phyloP scores from a whole-genome alignment of 2,113 vertebrate genomes.

The Cyanoderma ruficeps region DNA sequence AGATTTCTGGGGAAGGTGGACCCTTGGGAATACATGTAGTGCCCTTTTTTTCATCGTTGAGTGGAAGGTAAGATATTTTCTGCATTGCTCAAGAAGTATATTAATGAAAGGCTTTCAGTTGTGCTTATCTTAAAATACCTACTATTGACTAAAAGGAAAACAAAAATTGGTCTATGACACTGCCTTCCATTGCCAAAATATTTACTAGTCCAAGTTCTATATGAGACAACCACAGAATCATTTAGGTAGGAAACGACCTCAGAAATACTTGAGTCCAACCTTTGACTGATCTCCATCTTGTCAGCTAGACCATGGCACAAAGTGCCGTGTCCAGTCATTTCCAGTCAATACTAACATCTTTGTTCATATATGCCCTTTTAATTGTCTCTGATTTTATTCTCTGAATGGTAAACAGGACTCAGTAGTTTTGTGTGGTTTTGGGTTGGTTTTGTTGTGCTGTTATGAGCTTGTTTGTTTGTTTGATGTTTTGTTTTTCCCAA shows the following conservation, averaged over 20 bases:
- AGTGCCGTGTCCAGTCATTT: background rate
- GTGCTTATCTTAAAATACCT: background rate
- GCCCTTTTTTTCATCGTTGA: constrained; percentile 93
- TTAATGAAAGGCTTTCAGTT: background rate
- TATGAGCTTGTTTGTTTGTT: background rate
- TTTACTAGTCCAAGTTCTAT: background rate
- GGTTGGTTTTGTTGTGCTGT: background rate
- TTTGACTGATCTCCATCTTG: background rate
- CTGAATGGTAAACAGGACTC: background rate
- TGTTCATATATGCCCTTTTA: background rate
- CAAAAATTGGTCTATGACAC: background rate
- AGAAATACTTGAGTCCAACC: background rate
- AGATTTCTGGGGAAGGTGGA: constrained; percentile 91
- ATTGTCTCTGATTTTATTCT: background rate
- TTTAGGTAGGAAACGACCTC: background rate
- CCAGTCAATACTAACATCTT: background rate
- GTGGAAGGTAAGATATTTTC: constrained; percentile 87
- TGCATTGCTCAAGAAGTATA: background rate
- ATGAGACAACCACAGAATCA: background rate
- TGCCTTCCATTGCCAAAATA: background rate
- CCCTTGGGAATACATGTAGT: constrained; percentile 96
- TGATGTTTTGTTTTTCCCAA: background rate
- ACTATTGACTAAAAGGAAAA: background rate
- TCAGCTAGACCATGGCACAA: background rate
- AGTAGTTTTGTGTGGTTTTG: background rate